phyloP scores from a whole-genome alignment of 2,888 invertebrate species.

The Zhengitettix transpicula region DNA sequence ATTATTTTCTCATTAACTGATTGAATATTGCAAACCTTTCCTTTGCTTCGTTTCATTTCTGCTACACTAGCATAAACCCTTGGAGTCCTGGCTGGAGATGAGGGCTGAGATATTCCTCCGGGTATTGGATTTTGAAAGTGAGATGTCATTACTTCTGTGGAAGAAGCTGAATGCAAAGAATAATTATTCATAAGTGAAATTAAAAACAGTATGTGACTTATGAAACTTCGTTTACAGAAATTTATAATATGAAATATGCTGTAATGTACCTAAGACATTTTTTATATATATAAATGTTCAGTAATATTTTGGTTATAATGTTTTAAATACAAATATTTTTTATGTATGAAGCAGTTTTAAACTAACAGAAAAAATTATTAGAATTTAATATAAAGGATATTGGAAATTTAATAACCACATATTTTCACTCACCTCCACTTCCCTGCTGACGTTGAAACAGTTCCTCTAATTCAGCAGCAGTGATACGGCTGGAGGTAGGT shows the following conservation, averaged over 20 bases:
- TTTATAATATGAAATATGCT: no score
- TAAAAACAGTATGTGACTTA: conserved; percentile 6
- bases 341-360: no score
- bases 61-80: conserved; percentile 85
- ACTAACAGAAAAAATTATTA: no score
- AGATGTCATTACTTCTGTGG: conserved; percentile 43
- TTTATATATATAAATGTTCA: no score
- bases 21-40: conserved; percentile 29
- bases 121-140: conserved; percentile 41
- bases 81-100: conserved; percentile 47
- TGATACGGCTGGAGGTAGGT: conserved; percentile 74
- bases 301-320: no score
- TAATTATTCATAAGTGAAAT: conserved; percentile 2
- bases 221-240: no score
- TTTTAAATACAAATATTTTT: no score
- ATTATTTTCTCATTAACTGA: no score
- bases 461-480: conserved; percentile 82
- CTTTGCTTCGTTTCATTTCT: conserved; percentile 81
- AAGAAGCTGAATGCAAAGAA: conserved; percentile 17
- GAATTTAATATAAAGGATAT: no score
- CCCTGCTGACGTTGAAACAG: conserved; percentile 77
- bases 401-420: no score
- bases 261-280: no score
- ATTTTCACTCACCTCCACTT: conserved; percentile 24
- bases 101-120: conserved; percentile 38